phyloP scores from a whole-genome alignment of 2,797 vertebrate species.

The Enteromius unitaeniatus region DNA sequence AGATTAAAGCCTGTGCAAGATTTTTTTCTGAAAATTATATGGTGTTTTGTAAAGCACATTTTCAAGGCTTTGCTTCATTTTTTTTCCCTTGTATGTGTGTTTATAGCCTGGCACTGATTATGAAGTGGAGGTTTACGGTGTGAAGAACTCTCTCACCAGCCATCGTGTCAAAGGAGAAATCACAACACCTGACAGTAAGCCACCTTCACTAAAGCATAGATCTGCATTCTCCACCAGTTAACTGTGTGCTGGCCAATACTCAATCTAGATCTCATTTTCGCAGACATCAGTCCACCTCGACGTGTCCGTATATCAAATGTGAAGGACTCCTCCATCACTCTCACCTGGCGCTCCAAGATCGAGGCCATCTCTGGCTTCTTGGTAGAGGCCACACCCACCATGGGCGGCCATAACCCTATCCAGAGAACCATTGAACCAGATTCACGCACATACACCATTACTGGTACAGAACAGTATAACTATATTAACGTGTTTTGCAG shows the following conservation, averaged over 20 bases:
- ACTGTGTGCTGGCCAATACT: not conserved
- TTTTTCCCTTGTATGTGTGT: conserved; percentile 20
- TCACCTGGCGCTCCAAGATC: conserved; percentile 93
- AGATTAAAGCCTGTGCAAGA: conserved; percentile 3
- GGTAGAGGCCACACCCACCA: conserved; percentile 83
- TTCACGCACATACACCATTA: conserved; percentile 83
- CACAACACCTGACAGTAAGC: conserved; percentile 93
- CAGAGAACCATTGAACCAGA: conserved; percentile 84
- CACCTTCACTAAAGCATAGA: not conserved
- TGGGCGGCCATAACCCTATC: conserved; percentile 78
- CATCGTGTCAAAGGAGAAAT: conserved; percentile 86
- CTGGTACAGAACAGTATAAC: conserved; percentile 76
- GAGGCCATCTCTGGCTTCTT: conserved; percentile 94
- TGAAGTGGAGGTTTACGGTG: conserved; percentile 89
- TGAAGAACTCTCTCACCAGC: conserved; percentile 93
- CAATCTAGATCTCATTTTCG: conserved; percentile 7
- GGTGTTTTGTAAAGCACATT: not conserved
- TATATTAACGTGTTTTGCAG: not conserved
- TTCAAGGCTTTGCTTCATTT: not conserved
- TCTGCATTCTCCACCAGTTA: not conserved
- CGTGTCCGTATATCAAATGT: conserved; percentile 88
- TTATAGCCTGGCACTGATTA: conserved; percentile 90
- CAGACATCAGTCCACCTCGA: conserved; percentile 93
- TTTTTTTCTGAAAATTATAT: conserved; percentile 14
- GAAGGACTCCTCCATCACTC: conserved; percentile 90